These are phyloP conservation scores for Himalopsyche kuldschensis DNA, from an alignment of 2,888 invertebrate genomes.

Conservation along the genomic window DNA sequence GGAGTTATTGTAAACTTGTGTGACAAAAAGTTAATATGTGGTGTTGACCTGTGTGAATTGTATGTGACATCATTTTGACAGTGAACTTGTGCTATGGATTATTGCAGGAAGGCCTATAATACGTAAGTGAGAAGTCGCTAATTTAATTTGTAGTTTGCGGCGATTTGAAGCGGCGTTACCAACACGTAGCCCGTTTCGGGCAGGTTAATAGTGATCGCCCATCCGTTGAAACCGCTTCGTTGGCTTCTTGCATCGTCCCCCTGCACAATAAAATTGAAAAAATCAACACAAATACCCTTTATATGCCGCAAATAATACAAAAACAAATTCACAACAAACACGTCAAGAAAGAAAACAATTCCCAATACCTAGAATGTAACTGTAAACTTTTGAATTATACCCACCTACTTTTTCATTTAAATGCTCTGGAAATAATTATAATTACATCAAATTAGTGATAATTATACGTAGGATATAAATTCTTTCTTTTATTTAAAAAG, in stretches of 20 bases:
- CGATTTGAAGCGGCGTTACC: constrained; percentile 7
- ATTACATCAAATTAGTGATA: no score
- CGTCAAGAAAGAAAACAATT: not conserved
- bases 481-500: no score
- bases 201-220: constrained; percentile 11
- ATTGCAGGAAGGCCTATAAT: constrained; percentile 8
- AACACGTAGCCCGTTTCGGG: constrained; percentile 22
- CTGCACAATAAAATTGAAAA: not conserved
- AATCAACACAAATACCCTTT: not conserved
- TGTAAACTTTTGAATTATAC: not conserved
- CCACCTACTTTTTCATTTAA: not conserved
- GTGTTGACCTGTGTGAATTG: constrained; percentile 15
- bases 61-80: constrained; percentile 11
- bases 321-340: not conserved
- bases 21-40: constrained; percentile 21
- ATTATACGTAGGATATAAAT: no score
- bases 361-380: not conserved
- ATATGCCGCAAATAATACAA: not conserved
- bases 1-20: constrained; percentile 18
- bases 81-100: constrained; percentile 29
- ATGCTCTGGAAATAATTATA: not conserved
- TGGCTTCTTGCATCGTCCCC: not conserved
- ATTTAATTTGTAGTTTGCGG: constrained; percentile 19
- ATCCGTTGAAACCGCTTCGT: constrained; percentile 24
- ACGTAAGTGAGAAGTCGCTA: constrained; percentile 14